phyloP scores from a whole-genome alignment of 2,888 invertebrate species.

The Cheilosia variabilis region DNA sequence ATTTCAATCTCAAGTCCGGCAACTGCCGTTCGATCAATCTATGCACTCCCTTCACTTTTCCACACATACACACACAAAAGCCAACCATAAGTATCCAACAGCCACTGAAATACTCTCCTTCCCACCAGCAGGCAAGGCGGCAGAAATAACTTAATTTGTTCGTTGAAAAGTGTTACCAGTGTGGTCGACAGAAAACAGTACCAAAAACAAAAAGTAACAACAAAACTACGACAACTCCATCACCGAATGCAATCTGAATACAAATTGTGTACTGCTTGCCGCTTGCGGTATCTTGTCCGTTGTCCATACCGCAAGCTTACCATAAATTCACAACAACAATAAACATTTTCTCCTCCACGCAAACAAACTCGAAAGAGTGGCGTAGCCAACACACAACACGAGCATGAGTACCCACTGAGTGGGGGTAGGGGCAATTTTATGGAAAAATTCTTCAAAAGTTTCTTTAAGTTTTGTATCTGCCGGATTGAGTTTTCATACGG shows the following conservation, averaged over 20 bases:
- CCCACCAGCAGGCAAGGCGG: neutral
- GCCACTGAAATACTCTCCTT: neutral
- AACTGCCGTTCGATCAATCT: constrained; percentile 9
- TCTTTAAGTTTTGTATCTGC: constrained; percentile 67
- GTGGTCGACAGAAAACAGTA: neutral
- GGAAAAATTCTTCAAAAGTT: constrained; percentile 70
- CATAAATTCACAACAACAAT: constrained; percentile 59
- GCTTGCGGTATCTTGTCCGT: constrained; percentile 64
- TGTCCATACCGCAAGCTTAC: constrained; percentile 46
- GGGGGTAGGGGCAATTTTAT: constrained; percentile 60
- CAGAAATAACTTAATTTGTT: constrained; percentile 8
- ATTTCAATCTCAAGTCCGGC: constrained; percentile 9
- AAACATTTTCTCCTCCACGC: constrained; percentile 50
- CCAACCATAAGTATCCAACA: neutral
- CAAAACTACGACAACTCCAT: constrained; percentile 38
- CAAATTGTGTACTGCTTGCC: constrained; percentile 52
- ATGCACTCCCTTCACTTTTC: constrained; percentile 51
- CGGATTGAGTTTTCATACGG: constrained; percentile 33
- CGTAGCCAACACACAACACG: neutral
- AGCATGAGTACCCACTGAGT: neutral
- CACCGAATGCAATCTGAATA: constrained; percentile 61
- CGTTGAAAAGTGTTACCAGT: constrained; percentile 23
- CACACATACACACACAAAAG: constrained; percentile 12
- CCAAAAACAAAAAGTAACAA: neutral
- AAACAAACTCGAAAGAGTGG: constrained; percentile 34